These are phyloP conservation scores for Crenuchus spilurus DNA, from an alignment of 2,797 vertebrate genomes.

Conservation along the genomic window DNA sequence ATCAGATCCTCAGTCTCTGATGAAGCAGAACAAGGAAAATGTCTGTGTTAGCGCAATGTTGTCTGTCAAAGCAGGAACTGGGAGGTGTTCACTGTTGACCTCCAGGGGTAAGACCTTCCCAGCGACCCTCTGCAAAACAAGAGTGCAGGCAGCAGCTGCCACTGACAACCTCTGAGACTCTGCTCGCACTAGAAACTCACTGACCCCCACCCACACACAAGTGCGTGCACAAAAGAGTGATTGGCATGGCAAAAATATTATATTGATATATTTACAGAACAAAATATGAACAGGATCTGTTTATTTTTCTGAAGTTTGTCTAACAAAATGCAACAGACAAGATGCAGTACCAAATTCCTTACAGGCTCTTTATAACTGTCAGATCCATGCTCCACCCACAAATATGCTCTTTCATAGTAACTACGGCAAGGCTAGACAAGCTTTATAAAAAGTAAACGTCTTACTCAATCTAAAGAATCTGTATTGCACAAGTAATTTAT, in stretches of 20 bases:
- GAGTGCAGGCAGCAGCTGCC: conserved; percentile 71
- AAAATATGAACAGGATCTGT: not conserved
- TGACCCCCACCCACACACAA: conserved; percentile 25
- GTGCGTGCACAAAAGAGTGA: not conserved
- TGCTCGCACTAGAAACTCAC: conserved; percentile 52
- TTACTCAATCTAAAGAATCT: too few relatives aligned
- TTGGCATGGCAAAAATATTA: not conserved
- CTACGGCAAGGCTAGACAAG: too few relatives aligned
- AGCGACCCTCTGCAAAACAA: conserved; percentile 80
- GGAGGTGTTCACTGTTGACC: conserved; percentile 77
- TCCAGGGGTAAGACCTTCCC: conserved; percentile 80
- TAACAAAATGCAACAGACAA: not conserved
- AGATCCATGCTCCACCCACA: too few relatives aligned
- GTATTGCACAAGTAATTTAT: too few relatives aligned
- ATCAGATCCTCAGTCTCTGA: conserved; percentile 56
- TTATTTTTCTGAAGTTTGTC: not conserved
- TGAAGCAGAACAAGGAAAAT: conserved; percentile 74
- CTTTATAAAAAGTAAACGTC: too few relatives aligned
- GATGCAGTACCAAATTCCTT: not conserved
- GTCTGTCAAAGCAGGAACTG: conserved; percentile 84
- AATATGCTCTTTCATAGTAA: too few relatives aligned
- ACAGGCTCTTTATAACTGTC: not conserved
- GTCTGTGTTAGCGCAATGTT: conserved; percentile 66
- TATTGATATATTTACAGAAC: too few relatives aligned
- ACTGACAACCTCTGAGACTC: conserved; percentile 54